Evolutionary conservation across 2,113 vertebrate genomes (phyloP).

Genomic region (Amblyornis subalaris): DNA sequence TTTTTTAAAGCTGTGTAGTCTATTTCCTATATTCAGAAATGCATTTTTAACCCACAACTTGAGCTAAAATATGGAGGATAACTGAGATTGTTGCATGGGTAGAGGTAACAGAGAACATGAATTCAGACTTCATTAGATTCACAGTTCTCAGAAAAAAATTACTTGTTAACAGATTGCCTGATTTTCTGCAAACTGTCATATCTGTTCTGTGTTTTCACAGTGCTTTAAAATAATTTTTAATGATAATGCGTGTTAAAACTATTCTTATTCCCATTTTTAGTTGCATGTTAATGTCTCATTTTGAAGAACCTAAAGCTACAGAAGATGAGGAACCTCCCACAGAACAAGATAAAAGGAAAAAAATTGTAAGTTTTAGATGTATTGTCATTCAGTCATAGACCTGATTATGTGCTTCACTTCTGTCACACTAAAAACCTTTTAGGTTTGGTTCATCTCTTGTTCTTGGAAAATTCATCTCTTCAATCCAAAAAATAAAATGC

Average conservation of each 20-base stretch:
- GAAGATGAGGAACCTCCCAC: conserved; percentile 94
- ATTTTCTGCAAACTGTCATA: background rate
- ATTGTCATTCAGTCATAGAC: background rate
- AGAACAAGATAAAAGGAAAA: conserved; percentile 97
- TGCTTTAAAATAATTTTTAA: background rate
- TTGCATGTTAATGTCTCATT: conserved; percentile 92
- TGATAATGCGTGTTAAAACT: background rate
- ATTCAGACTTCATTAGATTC: background rate
- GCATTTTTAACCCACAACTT: background rate
- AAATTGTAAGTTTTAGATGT: conserved; percentile 75
- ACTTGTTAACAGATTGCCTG: background rate
- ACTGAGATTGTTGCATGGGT: background rate
- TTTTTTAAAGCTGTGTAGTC: background rate
- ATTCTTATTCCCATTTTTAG: conserved; percentile 62
- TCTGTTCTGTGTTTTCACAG: background rate
- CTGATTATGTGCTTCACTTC: background rate
- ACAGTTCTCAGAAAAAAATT: background rate
- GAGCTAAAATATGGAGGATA: background rate
- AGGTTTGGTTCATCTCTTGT: background rate
- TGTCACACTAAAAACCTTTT: background rate
- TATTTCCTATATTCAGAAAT: background rate
- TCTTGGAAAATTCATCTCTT: background rate
- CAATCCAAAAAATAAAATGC: background rate
- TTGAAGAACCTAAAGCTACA: conserved; percentile 86
- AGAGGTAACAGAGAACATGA: background rate